Conservation (phyloP, 1,140 invertebrate genomes). For the Aphis gossypii region DNA sequence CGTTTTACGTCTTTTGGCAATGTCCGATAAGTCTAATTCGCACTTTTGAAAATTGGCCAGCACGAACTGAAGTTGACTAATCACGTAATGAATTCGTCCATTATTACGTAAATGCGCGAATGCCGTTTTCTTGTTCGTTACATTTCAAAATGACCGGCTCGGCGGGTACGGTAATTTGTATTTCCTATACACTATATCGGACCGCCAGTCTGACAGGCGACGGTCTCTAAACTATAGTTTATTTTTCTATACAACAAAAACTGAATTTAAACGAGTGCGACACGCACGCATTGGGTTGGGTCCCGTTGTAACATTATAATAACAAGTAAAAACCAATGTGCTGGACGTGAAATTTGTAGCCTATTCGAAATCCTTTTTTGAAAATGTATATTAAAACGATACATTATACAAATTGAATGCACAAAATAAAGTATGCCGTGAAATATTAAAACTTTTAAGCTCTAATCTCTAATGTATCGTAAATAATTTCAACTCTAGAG, state of each 20-base stretch:
- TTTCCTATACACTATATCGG: neutral
- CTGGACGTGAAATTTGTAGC: neutral
- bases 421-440: too few relatives aligned
- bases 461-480: too few relatives aligned
- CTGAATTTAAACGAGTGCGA: neutral
- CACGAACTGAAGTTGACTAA: constrained; percentile 32
- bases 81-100: constrained; percentile 5
- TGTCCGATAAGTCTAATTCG: neutral
- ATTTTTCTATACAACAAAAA: neutral
- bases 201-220: neutral
- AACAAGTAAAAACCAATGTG: neutral
- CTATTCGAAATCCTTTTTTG: neutral
- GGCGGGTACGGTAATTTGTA: neutral
- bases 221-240: neutral
- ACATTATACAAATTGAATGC: neutral
- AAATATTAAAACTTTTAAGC: too few relatives aligned
- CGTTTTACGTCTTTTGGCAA: constrained; percentile 53
- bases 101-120: neutral
- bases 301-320: neutral
- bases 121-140: constrained; percentile 1
- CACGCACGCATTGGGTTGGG: neutral
- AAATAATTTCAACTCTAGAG: neutral
- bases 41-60: constrained; percentile 48
- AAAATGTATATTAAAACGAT: neutral
- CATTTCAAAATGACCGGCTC: neutral